phyloP scores from a whole-genome alignment of 2,888 invertebrate species.

The Imbricaverruca yamaguchii region DNA sequence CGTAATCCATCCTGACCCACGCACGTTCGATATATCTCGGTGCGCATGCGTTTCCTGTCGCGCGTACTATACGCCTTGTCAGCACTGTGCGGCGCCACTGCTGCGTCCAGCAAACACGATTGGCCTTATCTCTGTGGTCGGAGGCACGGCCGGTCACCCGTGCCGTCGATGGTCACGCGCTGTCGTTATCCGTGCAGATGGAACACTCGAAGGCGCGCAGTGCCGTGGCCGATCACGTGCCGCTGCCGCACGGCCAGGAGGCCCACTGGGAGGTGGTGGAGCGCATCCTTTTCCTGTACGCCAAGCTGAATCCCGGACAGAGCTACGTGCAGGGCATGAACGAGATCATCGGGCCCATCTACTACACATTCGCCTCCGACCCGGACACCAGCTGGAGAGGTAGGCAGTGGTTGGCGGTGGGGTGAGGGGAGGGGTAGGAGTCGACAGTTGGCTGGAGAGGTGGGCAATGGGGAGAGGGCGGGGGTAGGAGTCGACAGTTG shows the following conservation, averaged over 20 bases:
- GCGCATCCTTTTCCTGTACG: conserved; percentile 91
- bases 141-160: not conserved
- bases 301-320: conserved; percentile 95
- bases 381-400: conserved; percentile 61
- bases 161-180: conserved; percentile 14
- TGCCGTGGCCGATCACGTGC: conserved; percentile 70
- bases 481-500: no score
- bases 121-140: no score
- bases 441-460: no score
- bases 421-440: no score
- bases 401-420: no score
- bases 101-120: no score
- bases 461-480: no score
- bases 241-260: conserved; percentile 81
- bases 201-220: conserved; percentile 47
- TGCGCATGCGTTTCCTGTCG: no score
- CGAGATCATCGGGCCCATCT: conserved; percentile 97
- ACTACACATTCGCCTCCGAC: conserved; percentile 92
- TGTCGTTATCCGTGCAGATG: conserved; percentile 14
- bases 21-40: no score
- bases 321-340: conserved; percentile 95
- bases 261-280: conserved; percentile 99
- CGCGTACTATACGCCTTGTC: no score
- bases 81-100: no score
- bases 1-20: no score